Evolutionary conservation across 2,113 vertebrate species (phyloP).

Genomic region (Colaptes auratus): DNA sequence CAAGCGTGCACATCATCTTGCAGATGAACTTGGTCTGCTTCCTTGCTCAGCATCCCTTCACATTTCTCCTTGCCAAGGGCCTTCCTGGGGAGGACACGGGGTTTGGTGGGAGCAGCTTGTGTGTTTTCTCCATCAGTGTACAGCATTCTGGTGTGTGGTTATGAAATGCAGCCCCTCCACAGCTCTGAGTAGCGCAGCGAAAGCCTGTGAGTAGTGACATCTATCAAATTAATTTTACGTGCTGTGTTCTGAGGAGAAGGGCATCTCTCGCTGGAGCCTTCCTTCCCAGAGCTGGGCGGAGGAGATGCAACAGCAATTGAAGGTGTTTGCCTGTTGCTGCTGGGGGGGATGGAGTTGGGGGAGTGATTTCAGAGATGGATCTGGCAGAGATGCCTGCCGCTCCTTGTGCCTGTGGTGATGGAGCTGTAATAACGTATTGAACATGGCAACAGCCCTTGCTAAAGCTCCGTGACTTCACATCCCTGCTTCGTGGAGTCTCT

Average conservation of each 20-base stretch:
- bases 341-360: slow-evolving; percentile 17
- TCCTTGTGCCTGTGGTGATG: slow-evolving; percentile 58
- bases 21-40: neutral
- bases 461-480: slow-evolving; percentile 22
- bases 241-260: slow-evolving; percentile 13
- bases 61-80: fast-evolving
- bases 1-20: fast-evolving
- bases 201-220: neutral
- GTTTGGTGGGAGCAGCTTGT: neutral
- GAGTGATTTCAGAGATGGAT: slow-evolving; percentile 32
- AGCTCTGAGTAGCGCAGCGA: neutral
- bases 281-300: neutral
- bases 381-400: slow-evolving; percentile 39
- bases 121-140: fast-evolving
- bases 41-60: neutral
- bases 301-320: neutral
- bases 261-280: neutral
- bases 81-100: neutral
- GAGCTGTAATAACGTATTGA: slow-evolving; percentile 60
- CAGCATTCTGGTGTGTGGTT: neutral
- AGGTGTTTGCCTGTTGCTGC: slow-evolving; percentile 26
- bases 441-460: slow-evolving; percentile 51
- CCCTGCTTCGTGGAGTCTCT: slow-evolving; percentile 27
- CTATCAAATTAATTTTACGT: neutral
- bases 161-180: neutral